Conservation (phyloP, 2,888 invertebrate genomes). For the Platycnemis pennipes region DNA sequence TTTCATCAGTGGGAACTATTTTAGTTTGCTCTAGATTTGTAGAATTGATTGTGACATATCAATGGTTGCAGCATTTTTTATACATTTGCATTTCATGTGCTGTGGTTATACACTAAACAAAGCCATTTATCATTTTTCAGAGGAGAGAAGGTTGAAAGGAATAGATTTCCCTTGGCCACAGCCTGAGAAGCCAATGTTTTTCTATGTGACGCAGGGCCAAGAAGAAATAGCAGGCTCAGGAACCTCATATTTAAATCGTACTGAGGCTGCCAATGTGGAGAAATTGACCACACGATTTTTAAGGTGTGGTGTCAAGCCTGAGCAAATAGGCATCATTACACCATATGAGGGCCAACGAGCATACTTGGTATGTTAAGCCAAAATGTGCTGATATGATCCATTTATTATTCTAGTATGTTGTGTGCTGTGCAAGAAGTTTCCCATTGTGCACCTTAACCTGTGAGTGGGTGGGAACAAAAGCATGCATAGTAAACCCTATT, state of each 20-base stretch:
- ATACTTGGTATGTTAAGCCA: constrained; percentile 84
- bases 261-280: constrained; percentile 99
- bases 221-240: constrained; percentile 99
- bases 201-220: constrained; percentile 98
- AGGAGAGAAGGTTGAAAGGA: constrained; percentile 92
- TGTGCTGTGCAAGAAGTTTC: too few species aligned
- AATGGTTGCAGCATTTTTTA: too few species aligned
- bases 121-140: constrained; percentile 79
- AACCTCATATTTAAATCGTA: constrained; percentile 98
- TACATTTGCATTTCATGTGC: too few species aligned
- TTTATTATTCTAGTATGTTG: too few species aligned
- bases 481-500: not conserved
- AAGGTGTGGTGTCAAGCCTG: constrained; percentile 96
- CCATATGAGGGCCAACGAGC: constrained; percentile 99
- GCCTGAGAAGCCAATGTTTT: constrained; percentile 98
- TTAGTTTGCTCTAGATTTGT: too few species aligned
- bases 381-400: not conserved
- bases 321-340: constrained; percentile 99
- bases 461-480: too few species aligned
- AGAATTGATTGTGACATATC: too few species aligned
- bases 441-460: too few species aligned
- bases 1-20: too few species aligned
- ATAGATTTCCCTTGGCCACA: constrained; percentile 99
- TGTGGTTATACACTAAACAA: too few species aligned
- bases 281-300: constrained; percentile 97